Evolutionary conservation across 53 echinoderm and acorn worm genomes (phyloP).

Genomic region (Temnopleurus reevesii): DNA sequence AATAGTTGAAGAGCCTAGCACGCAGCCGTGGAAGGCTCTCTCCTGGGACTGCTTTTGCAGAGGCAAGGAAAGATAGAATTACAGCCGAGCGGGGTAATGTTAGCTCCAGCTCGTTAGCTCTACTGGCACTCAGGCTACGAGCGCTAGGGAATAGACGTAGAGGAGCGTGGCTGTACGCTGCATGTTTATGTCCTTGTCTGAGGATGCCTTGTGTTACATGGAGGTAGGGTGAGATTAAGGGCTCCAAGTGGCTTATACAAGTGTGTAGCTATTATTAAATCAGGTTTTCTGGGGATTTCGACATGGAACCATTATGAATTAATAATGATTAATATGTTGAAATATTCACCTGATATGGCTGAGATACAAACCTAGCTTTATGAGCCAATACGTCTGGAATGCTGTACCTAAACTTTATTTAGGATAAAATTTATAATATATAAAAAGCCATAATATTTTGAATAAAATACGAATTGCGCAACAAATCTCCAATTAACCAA

Average conservation of each 20-base stretch:
- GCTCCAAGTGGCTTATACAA: background rate
- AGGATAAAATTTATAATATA: no score
- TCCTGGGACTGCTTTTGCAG: constrained; percentile 19
- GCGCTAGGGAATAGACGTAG: background rate
- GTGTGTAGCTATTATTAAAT: background rate
- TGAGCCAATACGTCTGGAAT: background rate
- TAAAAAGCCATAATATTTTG: no score
- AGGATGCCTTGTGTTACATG: background rate
- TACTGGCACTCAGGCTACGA: background rate
- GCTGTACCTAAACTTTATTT: no score
- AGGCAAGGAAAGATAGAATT: constrained; percentile 42
- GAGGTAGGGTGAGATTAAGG: background rate
- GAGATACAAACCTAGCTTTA: background rate
- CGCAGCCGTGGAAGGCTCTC: background rate
- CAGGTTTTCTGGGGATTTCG: background rate
- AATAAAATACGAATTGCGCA: no score
- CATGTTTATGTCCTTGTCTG: background rate
- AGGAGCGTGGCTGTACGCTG: background rate
- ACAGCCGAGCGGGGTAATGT: constrained; percentile 35
- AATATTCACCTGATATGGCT: background rate
- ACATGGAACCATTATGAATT: background rate
- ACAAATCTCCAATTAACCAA: no score
- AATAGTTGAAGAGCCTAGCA: constrained; percentile 11
- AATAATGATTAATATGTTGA: background rate
- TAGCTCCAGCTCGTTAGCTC: constrained; percentile 10